Percentiles rank a stretch among this genome's conserved stretches.
Conservation (phyloP, 2,888 invertebrate genomes). For the Erpobdella octoculata region DNA sequence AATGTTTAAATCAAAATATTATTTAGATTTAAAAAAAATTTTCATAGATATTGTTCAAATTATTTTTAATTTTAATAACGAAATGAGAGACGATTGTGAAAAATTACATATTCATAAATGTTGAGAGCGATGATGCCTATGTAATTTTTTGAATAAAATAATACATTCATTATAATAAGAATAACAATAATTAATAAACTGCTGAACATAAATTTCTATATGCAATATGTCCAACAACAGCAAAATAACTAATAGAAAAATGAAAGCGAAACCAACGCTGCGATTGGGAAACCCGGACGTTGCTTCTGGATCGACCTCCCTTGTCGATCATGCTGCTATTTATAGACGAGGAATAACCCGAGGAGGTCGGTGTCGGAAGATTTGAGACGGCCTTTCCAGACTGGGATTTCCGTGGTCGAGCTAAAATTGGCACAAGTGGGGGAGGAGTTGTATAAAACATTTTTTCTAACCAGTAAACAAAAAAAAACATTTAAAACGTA, state of each 20-base stretch:
- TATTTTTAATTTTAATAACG: too few relatives aligned
- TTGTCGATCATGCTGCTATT: conserved; percentile 50
- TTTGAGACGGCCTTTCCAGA: conserved; percentile 9
- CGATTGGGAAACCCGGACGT: conserved; percentile 76
- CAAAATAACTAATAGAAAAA: too few relatives aligned
- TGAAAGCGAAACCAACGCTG: conserved; percentile 74
- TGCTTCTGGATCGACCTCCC: conserved; percentile 58
- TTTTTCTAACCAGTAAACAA: neutral
- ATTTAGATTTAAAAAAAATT: too few relatives aligned
- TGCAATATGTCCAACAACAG: too few relatives aligned
- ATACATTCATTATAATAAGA: too few relatives aligned
- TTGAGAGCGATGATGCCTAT: too few relatives aligned
- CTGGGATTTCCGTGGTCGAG: conserved; percentile 33
- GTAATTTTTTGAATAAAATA: too few relatives aligned
- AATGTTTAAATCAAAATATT: neutral
- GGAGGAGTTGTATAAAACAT: neutral
- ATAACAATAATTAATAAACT: too few relatives aligned
- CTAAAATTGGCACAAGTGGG: conserved; percentile 26
- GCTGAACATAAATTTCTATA: too few relatives aligned
- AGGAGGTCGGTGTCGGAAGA: conserved; percentile 14
- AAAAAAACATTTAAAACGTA: neutral
- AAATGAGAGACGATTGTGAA: too few relatives aligned
- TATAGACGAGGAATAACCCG: conserved; percentile 22
- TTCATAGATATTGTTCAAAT: too few relatives aligned
- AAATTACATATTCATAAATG: too few relatives aligned